phyloP scores from a whole-genome alignment of 2,113 vertebrate species.

The Saguinus midas region DNA sequence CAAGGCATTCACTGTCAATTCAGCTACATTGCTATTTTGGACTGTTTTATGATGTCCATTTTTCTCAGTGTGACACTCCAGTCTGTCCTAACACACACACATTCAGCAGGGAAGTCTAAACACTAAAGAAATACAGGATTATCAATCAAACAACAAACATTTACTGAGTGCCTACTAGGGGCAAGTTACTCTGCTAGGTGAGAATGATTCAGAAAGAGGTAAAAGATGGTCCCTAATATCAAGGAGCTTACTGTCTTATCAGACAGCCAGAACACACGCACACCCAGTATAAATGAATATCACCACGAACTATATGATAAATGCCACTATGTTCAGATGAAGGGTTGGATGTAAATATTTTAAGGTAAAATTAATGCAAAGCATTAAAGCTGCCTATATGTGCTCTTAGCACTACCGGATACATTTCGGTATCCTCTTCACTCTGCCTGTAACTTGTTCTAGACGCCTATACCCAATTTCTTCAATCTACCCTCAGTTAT shows the following conservation, averaged over 20 bases:
- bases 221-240: not conserved
- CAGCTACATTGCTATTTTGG: constrained; percentile 56
- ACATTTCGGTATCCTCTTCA: not conserved
- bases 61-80: constrained; percentile 63
- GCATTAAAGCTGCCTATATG: not conserved
- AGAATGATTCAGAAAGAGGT: not conserved
- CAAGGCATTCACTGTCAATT: constrained; percentile 71
- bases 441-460: not conserved
- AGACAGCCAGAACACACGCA: not conserved
- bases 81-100: constrained; percentile 34
- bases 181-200: not conserved
- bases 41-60: constrained; percentile 69
- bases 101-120: constrained; percentile 39
- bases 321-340: not conserved
- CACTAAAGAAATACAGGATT: constrained; percentile 42
- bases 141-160: constrained; percentile 55
- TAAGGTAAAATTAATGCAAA: not conserved
- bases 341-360: not conserved
- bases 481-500: not conserved
- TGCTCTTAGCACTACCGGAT: accelerated
- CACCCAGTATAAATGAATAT: not conserved
- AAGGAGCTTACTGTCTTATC: not conserved
- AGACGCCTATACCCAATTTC: not conserved
- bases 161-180: not conserved
- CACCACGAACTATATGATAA: not conserved